Percentiles rank a stretch among this genome's conserved stretches.
phyloP scores from a whole-genome alignment of 2,888 invertebrate genomes.

The Portevinia maculata region DNA sequence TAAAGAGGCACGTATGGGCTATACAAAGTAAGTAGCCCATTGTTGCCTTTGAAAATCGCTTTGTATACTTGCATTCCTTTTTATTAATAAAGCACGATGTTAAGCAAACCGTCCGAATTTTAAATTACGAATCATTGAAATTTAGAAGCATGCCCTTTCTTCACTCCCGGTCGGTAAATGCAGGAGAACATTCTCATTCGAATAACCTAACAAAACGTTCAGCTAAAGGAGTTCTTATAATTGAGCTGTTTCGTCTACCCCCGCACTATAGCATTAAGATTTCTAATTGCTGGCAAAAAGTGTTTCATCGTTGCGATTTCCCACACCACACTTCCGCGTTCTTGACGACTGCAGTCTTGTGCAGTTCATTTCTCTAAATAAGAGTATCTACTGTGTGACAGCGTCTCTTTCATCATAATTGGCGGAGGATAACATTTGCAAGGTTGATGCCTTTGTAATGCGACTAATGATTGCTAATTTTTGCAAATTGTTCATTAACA shows the following conservation, averaged over 20 bases:
- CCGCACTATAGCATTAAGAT: slow-evolving; percentile 29
- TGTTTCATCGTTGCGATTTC: background rate
- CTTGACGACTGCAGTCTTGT: background rate
- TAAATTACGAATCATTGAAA: slow-evolving; percentile 12
- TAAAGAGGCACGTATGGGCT: too few species aligned
- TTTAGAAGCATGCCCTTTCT: slow-evolving; percentile 4
- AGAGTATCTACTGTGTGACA: background rate
- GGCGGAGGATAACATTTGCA: background rate
- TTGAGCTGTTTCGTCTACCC: background rate
- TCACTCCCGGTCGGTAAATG: background rate
- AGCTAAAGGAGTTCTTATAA: background rate
- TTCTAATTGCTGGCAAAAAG: slow-evolving; percentile 38
- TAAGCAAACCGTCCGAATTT: background rate
- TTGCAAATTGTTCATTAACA: slow-evolving; percentile 38
- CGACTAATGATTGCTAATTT: slow-evolving; percentile 46
- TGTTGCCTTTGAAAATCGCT: background rate
- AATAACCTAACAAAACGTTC: background rate
- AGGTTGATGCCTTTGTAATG: slow-evolving; percentile 34
- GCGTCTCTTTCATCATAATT: background rate
- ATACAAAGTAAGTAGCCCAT: too few species aligned
- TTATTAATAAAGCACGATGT: background rate
- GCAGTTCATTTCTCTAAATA: slow-evolving; percentile 1
- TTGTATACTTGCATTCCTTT: background rate
- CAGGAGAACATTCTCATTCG: background rate
- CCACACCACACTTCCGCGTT: background rate